Percentiles rank a stretch among this genome's conserved stretches.
These are phyloP conservation scores for Drosophila cardini DNA, from an alignment of 1,140 invertebrate genomes.

Conservation along the genomic window DNA sequence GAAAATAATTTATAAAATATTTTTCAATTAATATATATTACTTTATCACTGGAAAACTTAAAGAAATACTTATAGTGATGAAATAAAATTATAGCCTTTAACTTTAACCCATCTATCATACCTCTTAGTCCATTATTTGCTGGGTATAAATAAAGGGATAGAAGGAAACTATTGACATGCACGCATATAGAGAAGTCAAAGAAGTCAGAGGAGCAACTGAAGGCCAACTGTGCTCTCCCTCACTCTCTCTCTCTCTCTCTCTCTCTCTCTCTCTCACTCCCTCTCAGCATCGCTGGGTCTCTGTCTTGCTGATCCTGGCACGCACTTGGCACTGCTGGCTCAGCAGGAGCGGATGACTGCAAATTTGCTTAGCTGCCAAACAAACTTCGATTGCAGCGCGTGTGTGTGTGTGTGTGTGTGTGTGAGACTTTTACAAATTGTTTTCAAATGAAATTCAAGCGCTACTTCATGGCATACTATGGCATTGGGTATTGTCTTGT, in stretches of 20 bases:
- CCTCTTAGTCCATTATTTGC: not conserved
- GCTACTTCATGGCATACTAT: conserved; percentile 12
- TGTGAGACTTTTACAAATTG: conserved; percentile 76
- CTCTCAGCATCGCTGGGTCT: not conserved
- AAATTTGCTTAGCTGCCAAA: conserved; percentile 82
- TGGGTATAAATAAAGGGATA: not conserved
- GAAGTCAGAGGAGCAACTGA: conserved; percentile 18
- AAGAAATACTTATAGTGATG: too few relatives aligned
- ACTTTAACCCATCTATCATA: too few relatives aligned
- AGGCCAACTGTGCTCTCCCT: conserved; percentile 18
- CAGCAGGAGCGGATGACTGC: conserved; percentile 53
- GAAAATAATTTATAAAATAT: too few relatives aligned
- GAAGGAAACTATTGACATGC: conserved; percentile 69
- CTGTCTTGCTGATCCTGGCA: conserved; percentile 40
- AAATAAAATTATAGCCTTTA: too few relatives aligned
- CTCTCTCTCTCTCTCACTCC: not conserved
- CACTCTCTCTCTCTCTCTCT: not conserved
- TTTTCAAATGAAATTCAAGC: conserved; percentile 80
- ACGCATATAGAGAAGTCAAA: conserved; percentile 34
- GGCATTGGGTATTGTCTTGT: conserved; percentile 32
- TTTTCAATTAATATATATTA: too few relatives aligned
- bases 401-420: conserved; percentile 51
- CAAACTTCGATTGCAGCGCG: conserved; percentile 73
- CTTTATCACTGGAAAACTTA: too few relatives aligned
- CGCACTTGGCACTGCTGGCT: conserved; percentile 67